Base-by-base conservation (phyloP, 2,113 vertebrate genomes). In the Strigops habroptila region DNA sequence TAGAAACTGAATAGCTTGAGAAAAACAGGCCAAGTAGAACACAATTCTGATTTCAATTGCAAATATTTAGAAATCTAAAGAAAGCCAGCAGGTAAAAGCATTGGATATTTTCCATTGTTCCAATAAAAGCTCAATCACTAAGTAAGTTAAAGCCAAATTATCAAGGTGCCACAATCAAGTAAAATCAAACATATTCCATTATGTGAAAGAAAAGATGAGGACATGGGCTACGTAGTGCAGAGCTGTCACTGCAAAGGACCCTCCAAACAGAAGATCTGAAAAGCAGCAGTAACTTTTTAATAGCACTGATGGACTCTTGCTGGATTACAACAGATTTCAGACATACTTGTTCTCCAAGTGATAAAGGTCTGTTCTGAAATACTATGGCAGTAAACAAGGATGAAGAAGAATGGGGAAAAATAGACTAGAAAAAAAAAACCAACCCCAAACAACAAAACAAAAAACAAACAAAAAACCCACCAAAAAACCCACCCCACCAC, bases 21-120 rank as follows among this genome's bases (percentile, higher is more conserved):
- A 84, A 92, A 89, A 95, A 79, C 27, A 91, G 31, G 43, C 73
- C 76, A 81, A 86, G 59, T 28, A 63, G 63, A 94, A 93, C 30
- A 71, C 60, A 91, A 64, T 37, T 91, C 65, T 85, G 27, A 89
- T 91, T 95, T 78, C 30, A 95, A 43, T 52, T 91, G 86, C 69
- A 89, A 94, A 69, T 91, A 80, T 12, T 85, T 82, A 37, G 67
- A 88, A 71, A 78, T 87, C 33, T 55, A 71, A 93, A 86, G 71
- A 76, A 82, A 83, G 27, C 18, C 49, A 74, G 53, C n/a, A 90
- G n/a, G 41, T 95, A 65, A 52, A 85, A 90, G 53, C 21, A 64
- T 14, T 68, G 23, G 15, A 11, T 75, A 52, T 75, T 92, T 79
- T 87, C 78, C 23, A 64, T 60, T 82, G 51, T 18, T 84, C 16